Conservation (phyloP, 2,797 vertebrate species). For the Vipera ursinii region DNA sequence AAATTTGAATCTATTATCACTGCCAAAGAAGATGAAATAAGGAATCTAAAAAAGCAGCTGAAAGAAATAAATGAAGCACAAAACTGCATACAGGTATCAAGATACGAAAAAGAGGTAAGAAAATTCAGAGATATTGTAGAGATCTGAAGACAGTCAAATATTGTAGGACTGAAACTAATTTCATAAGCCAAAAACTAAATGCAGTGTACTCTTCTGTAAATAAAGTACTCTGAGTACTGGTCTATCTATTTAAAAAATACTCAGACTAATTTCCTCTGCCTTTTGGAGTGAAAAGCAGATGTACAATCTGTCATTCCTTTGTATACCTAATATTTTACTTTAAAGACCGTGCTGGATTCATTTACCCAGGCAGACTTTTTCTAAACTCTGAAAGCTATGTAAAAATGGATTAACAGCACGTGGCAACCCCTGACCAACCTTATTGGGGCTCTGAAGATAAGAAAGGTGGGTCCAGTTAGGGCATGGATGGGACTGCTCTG, state of each 20-base stretch:
- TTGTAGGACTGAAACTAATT: not conserved
- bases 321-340: constrained; percentile 12
- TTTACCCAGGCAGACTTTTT: not conserved
- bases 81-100: constrained; percentile 40
- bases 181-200: not conserved
- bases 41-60: constrained; percentile 61
- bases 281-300: constrained; percentile 8
- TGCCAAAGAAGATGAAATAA: constrained; percentile 67
- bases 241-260: not conserved
- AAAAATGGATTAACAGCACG: constrained; percentile 30
- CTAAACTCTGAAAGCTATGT: constrained; percentile 14
- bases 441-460: not conserved
- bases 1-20: constrained; percentile 63
- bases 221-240: not conserved
- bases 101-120: constrained; percentile 60
- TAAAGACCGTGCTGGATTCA: constrained; percentile 24
- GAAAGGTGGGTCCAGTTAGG: not conserved
- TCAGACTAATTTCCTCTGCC: not conserved
- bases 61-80: constrained; percentile 62
- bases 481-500: not conserved
- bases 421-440: not conserved
- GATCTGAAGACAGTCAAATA: not conserved
- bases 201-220: not conserved
- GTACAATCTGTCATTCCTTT: not conserved
- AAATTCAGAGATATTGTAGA: not conserved